Conservation (phyloP, 1,140 invertebrate species). For the Cotesia typhae region DNA sequence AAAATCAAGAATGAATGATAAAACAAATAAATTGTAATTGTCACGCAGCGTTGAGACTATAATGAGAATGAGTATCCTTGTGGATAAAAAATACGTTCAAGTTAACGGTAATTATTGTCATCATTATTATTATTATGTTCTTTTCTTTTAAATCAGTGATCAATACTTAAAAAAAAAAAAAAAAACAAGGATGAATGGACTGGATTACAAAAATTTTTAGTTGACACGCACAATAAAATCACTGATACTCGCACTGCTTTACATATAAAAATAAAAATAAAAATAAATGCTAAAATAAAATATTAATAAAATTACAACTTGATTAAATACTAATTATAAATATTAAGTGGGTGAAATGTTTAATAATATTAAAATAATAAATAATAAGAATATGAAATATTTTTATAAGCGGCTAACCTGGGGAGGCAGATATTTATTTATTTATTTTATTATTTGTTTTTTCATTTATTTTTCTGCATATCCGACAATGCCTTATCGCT, state of each 20-base stretch:
- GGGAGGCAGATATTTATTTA: conserved; percentile 59
- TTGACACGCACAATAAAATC: neutral
- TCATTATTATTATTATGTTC: too few relatives aligned
- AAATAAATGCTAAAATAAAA: conserved; percentile 18
- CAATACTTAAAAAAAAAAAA: conserved; percentile 11
- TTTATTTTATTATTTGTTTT: conserved; percentile 35
- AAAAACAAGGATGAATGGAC: neutral
- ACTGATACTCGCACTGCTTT: neutral
- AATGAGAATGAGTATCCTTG: too few relatives aligned
- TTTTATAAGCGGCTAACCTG: conserved; percentile 64
- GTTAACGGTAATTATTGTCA: too few relatives aligned
- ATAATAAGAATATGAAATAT: conserved; percentile 46
- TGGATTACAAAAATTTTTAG: neutral
- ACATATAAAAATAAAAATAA: conserved; percentile 10
- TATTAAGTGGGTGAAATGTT: conserved; percentile 15
- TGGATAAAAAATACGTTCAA: too few relatives aligned
- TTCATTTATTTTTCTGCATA: conserved; percentile 56
- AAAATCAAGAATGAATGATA: too few relatives aligned
- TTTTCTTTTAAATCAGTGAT: too few relatives aligned
- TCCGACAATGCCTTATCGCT: conserved; percentile 67
- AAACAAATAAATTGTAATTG: too few relatives aligned
- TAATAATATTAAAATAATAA: conserved; percentile 26
- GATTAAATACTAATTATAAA: conserved; percentile 18
- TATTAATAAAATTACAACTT: conserved; percentile 1
- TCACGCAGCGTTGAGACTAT: too few relatives aligned